Evolutionary conservation across 2,797 vertebrate genomes (phyloP).

Genomic region (Thamnophis elegans): DNA sequence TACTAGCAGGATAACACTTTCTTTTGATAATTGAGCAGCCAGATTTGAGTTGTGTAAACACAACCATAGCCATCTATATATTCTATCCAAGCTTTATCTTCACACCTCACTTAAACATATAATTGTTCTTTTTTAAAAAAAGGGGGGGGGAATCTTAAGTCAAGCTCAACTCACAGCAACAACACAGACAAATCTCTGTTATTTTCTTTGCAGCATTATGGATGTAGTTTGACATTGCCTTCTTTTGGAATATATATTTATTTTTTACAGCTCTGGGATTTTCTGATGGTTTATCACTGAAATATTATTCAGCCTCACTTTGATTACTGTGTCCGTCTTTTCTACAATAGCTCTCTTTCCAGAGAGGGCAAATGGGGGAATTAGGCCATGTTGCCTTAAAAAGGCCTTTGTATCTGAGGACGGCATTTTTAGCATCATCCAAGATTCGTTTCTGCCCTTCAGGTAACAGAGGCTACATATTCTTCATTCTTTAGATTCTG

Average conservation of each 20-base stretch:
- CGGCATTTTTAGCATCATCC: not conserved
- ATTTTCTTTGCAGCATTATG: not conserved
- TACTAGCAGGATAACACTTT: not conserved
- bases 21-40: not conserved
- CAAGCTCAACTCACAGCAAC: not conserved
- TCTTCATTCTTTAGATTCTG: not conserved
- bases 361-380: not conserved
- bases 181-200: not conserved
- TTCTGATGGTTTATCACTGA: not conserved
- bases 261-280: not conserved
- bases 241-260: not conserved
- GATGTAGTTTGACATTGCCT: not conserved
- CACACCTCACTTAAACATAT: not conserved
- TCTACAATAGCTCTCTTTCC: not conserved
- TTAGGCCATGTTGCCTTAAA: not conserved
- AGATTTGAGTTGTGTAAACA: not conserved
- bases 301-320: not conserved
- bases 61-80: not conserved
- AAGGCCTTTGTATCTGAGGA: not conserved
- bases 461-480: not conserved
- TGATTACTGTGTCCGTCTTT: not conserved
- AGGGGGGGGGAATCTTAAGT: not conserved
- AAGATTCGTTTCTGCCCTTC: not conserved
- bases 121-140: not conserved
- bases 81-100: not conserved